Base-by-base conservation (phyloP, 2,888 invertebrate genomes). In the Drosophila phalerata region DNA sequence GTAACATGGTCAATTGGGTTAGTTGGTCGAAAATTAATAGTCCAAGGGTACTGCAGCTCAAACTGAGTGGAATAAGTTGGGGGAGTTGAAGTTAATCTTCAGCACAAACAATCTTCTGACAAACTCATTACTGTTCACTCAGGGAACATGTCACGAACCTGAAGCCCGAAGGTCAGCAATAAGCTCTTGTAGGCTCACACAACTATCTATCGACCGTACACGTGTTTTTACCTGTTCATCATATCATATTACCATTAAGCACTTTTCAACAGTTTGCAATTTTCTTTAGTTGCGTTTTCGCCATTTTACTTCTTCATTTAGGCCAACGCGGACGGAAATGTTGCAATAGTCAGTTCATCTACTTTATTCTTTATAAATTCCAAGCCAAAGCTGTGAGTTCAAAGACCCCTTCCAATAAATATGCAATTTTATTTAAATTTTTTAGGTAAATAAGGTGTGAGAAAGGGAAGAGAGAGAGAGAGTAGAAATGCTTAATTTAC, bases 171-270 rank as follows among this genome's bases (percentile, higher is more conserved):
- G 74, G 73, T 73, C 79, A 79, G 62, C 79, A 69, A 58, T 55
- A 43, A 47, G 15, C 28, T 63, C 43, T 25, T 57, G 38, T 61
- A 53, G 73, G 53, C 68, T 13, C 30, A 43, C 13, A 28, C 43
- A 51, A 42, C 53, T 40, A 56, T 60, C 53, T 40, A 56, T 60
- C 45, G 62, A 58, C 45, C 67, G 64, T 40, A 62, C 22, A 22
- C 25, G 37, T 38, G 19, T 49, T 70, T 48, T 70, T 49, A 28
- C 67, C 56, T 19, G 6, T 5, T 58, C 5, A 3, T 2, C 5
- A 43, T 80, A 81, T 84, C 79, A 47, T 43, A 65, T 82, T 75
- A 75, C 85, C 65, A 30, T 45, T 9, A 47, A 55, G 25, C n/a
- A 56, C 38, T 45, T 58, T 13, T 43, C 43, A 13, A 30, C n/a